Evolutionary conservation across 1,140 invertebrate species (phyloP).

Genomic region (Neotoxoptera formosana): DNA sequence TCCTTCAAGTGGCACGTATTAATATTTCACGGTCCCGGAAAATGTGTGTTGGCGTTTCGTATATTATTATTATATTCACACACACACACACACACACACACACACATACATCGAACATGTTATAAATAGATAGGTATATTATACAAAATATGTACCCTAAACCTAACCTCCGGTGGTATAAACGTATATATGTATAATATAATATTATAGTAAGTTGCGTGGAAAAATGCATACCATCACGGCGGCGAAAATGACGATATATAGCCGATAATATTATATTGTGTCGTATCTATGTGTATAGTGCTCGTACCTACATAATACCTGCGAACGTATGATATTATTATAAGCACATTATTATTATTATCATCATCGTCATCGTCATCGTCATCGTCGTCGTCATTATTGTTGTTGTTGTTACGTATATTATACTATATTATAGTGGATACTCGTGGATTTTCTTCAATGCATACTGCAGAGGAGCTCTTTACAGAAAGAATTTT

Average conservation of each 20-base stretch:
- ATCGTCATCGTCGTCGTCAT: neutral
- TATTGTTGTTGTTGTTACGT: slow-evolving; percentile 24
- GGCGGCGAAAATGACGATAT: neutral
- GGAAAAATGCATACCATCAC: slow-evolving; percentile 4
- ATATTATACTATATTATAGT: slow-evolving; percentile 25
- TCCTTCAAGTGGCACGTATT: slow-evolving; percentile 9
- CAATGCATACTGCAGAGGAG: too few species aligned
- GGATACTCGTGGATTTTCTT: neutral
- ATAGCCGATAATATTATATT: neutral
- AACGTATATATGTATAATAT: neutral
- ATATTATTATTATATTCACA: neutral
- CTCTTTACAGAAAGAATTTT: slow-evolving; percentile 16
- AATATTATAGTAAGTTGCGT: too few species aligned
- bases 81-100: too few species aligned
- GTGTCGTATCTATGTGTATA: neutral
- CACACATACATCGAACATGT: neutral
- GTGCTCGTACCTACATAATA: neutral
- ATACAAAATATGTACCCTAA: neutral
- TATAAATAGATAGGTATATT: neutral
- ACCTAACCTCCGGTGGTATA: neutral
- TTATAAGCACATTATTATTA: slow-evolving; percentile 16
- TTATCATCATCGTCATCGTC: neutral
- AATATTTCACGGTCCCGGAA: slow-evolving; percentile 52
- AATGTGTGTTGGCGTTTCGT: neutral
- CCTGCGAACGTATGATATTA: neutral